Evolutionary conservation across 2,888 invertebrate species (phyloP), one percentile per base, ranked within the genome.

Genomic region (Dichetophora obliterata): DNA sequence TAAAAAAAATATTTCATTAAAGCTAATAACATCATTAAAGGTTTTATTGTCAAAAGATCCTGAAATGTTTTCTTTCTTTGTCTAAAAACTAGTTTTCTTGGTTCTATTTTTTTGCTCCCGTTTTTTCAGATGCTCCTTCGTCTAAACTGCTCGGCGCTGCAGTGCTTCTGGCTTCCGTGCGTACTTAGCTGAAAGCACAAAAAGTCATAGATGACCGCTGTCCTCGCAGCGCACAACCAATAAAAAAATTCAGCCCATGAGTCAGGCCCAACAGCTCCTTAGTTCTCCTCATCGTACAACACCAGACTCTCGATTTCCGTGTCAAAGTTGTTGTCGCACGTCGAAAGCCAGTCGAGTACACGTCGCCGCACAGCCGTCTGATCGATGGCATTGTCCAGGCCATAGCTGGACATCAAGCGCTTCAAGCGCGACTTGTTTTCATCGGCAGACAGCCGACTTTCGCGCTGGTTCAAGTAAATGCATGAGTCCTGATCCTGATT

Each of bases 321-420:
- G 80, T 89, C 89, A 52, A 88, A 88, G 77, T 85, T 87, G 66
- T 85, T 84, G 78, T 92, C 92, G 81, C 92, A 92, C 54, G 91
- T 90, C 82, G 91, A 90, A n/a, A 93, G 90, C 93, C 93, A 93
- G 78, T 93, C 93, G 87, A 92, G 91, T 77, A 93, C 92, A 73
- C 93, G 88, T 77, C 91, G 90, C 57, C 92, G 91, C 78, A 93
- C 90, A 34, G 91, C 91, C 52, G 90, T 91, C 83, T 92, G 92
- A 84, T 93, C 93, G 16, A 93, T 90, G 3, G 92, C 91, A 1
- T 92, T 91, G 81, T 93, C 93, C 65, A 93, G 89, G 0, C 93
- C 93, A 82, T 92, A 92, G 80, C 90, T 91, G 82, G 91, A 91
- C 83, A 92, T 89, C 80, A 92, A 87, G 73, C 91, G 90, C 79